Base-by-base conservation (phyloP, 2,797 vertebrate species). In the Sandelia bainsii region DNA sequence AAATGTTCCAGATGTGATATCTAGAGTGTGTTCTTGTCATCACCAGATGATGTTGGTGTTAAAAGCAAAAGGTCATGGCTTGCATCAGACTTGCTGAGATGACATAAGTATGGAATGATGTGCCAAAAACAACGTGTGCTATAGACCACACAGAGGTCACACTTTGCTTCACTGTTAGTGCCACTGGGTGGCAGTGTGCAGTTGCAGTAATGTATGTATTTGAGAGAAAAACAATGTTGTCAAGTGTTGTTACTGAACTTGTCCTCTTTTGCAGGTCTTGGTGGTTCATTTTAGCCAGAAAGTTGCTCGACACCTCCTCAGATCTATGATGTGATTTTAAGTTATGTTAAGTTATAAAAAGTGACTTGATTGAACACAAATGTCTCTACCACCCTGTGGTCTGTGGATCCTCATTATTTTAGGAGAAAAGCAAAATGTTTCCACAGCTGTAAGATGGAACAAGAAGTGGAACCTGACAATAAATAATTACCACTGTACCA, bases 111-210 rank as follows among this genome's bases (percentile, higher is more conserved):
- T 58, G 61, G 52, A 19, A 19, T 4, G 10, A 68, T 19, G 60
- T 51, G 64, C 19, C 20, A 70, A 49, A 56, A 37, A 29, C 49
- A 73, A 13, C 40, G 25, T 16, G 20, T 20, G 27, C 11, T 2
- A 5, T 20, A 16, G 20, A 13, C 16, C 7, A 20, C 58, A 13
- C 42, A 3, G 7, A 1, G 39, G 32, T 54, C 40, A n/a, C 0
- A 5, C 40, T 77, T 85, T 57, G 69, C 20, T 84, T 71, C 23
- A 14, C 11, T 1, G 17, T 40, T 34, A 14, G 16, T 0, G 12
- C 87, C 92, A 90, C 87, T 75, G 61, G 92, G 70, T 80, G 91
- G 90, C 84, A 88, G 83, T 62, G 64, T 32, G 82, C 37, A 67
- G 29, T 60, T 74, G 66, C 42, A 56, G 1, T 48, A 59, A 45